Evolutionary conservation across 2,113 vertebrate species (phyloP).

Genomic region (Serinus canaria): DNA sequence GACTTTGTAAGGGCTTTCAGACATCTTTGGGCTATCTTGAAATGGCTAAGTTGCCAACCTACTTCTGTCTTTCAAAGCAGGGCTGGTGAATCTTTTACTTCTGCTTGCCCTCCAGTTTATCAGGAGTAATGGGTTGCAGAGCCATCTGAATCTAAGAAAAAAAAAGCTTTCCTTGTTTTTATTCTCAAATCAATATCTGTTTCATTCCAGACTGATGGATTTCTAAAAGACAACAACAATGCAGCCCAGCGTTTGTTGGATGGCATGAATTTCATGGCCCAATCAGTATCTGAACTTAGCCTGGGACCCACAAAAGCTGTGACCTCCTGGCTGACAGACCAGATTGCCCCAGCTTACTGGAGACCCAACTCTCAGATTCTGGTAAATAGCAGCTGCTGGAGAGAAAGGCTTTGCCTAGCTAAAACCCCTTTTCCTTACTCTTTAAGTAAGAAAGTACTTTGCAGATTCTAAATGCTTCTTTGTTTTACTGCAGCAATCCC

Average conservation of each 20-base stretch:
- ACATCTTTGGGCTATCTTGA: background rate
- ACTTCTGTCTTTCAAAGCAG: background rate
- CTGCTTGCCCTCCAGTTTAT: background rate
- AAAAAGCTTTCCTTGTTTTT: background rate
- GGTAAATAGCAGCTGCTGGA: constrained; percentile 68
- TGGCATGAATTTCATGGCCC: constrained; percentile 96
- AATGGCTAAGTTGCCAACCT: background rate
- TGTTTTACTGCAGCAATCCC: background rate
- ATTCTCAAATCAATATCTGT: background rate
- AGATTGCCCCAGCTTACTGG: constrained; percentile 98
- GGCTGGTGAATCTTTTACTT: background rate
- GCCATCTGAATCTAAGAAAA: background rate
- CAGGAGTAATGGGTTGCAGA: background rate
- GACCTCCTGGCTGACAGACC: constrained; percentile 96
- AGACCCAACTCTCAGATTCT: constrained; percentile 94
- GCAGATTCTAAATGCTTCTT: background rate
- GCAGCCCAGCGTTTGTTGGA: constrained; percentile 95
- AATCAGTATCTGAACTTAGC: constrained; percentile 95
- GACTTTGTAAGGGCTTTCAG: background rate
- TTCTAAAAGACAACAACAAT: constrained; percentile 98
- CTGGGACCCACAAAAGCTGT: constrained; percentile 96
- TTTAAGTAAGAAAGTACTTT: background rate
- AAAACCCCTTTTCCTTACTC: background rate
- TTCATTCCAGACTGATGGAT: constrained; percentile 86
- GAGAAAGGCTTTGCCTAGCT: background rate